Evolutionary conservation across 2,888 invertebrate species (phyloP), one percentile per base, ranked within the genome.

Genomic region (Polydrusus pterygomalis): DNA sequence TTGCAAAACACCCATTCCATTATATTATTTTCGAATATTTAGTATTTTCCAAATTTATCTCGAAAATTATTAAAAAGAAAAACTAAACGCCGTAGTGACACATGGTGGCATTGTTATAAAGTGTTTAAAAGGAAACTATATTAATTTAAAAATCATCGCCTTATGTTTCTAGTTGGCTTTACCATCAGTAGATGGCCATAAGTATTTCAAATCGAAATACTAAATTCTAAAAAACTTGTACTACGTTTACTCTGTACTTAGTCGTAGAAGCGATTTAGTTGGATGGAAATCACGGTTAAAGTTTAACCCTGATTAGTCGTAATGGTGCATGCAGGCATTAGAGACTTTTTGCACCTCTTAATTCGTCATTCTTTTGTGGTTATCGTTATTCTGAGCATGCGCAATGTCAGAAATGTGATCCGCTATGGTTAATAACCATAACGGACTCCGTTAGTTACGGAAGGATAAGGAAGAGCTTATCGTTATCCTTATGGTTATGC

Each of bases 1-100:
- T 87, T 87, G 75, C 87, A 87, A 82, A 86, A 85, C 15, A 87
- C 73, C 87, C 87, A 87, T 34, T 84, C 78, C 20, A 65, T 76
- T 79, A 81, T 25, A n/a, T 60, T 10, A 70, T 81, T 77, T 70
- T 78, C 40, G 15, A 54, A 8, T 30, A 40, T 15, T 58, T 45
- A 3, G 43, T 20, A 20, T 70, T 58, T 34, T 47, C 17, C 11
- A 43, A 67, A 40, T 40, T 72, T 56, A 10, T 25, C 25, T 30
- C 8, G 6, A n/a, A 47, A 47, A 15, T 47, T 47, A 1, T 43
- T 2, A 43, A 43, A 43, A n/a, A 43, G 15, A 17, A 9, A 8
- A 47, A 8, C 45, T 49, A 47, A 65, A 45, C 9, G n/a, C 69
- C 20, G 11, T 51, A 51, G 67, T 38, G 67, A 45, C 54, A 51